phyloP scores from a whole-genome alignment of 2,113 vertebrate species.

The Casuarius casuarius region DNA sequence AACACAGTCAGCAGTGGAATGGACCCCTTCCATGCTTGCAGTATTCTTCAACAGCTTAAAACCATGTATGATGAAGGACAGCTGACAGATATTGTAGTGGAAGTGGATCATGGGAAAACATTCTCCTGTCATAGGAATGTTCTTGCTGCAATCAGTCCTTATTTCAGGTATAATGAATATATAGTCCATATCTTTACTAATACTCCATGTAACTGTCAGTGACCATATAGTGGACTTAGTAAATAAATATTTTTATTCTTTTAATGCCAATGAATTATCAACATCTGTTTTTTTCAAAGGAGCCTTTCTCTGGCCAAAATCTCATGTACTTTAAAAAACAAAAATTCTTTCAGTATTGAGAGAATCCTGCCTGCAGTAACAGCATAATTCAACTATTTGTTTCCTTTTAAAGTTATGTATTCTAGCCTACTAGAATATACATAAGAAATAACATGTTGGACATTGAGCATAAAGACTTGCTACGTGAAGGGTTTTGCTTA shows the following conservation, averaged over 20 bases:
- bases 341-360: fast-evolving
- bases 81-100: slow-evolving; percentile 96
- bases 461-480: background rate
- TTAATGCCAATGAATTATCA: background rate
- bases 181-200: background rate
- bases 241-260: background rate
- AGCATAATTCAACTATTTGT: background rate
- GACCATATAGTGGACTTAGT: no score
- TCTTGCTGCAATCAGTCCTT: slow-evolving; percentile 98
- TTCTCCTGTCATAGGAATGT: slow-evolving; percentile 98
- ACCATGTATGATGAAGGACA: slow-evolving; percentile 96
- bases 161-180: slow-evolving; percentile 80
- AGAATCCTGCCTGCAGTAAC: background rate
- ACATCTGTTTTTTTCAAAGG: background rate
- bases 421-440: background rate
- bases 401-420: background rate
- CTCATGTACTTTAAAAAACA: background rate
- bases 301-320: background rate
- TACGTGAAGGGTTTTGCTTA: background rate
- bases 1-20: slow-evolving; percentile 86
- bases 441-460: background rate
- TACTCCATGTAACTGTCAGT: background rate
- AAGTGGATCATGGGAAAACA: slow-evolving; percentile 96
- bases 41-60: slow-evolving; percentile 97
- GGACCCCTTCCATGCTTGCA: slow-evolving; percentile 95